Evolutionary conservation across 2,888 invertebrate genomes (phyloP).

Genomic region (Parascotia fuliginaria): DNA sequence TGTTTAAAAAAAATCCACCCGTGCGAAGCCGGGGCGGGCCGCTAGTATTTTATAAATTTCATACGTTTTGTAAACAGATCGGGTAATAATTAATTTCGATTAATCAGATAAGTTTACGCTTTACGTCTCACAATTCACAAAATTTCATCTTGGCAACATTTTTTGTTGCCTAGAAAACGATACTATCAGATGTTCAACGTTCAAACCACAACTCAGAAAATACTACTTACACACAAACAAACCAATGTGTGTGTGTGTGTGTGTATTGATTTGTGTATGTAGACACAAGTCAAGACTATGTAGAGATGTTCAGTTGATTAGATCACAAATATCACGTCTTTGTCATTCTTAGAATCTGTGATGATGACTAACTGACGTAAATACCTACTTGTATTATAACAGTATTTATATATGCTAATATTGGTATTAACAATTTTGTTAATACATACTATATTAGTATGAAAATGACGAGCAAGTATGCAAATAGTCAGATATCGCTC

Average conservation of each 20-base stretch:
- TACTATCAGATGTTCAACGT: constrained; percentile 52
- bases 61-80: too few species aligned
- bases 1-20: too few species aligned
- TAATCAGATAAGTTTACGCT: too few species aligned
- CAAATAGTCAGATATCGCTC: constrained; percentile 68
- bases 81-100: too few species aligned
- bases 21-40: too few species aligned
- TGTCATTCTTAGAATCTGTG: constrained; percentile 32
- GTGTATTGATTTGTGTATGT: too few species aligned
- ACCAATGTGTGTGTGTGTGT: too few species aligned
- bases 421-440: too few species aligned
- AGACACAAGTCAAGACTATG: background rate
- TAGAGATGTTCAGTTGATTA: constrained; percentile 11
- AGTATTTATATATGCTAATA: too few species aligned
- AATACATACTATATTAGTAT: constrained; percentile 31
- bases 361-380: constrained; percentile 30
- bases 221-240: constrained; percentile 37
- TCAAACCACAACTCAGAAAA: constrained; percentile 23
- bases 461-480: constrained; percentile 56
- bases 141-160: constrained; percentile 45
- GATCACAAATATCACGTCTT: constrained; percentile 35
- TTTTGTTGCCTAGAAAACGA: constrained; percentile 48
- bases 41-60: too few species aligned
- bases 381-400: background rate
- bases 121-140: constrained; percentile 22